Percentiles rank a stretch among this genome's conserved stretches.
Conservation (phyloP, 1,140 invertebrate species). For the Pinna nobilis region DNA sequence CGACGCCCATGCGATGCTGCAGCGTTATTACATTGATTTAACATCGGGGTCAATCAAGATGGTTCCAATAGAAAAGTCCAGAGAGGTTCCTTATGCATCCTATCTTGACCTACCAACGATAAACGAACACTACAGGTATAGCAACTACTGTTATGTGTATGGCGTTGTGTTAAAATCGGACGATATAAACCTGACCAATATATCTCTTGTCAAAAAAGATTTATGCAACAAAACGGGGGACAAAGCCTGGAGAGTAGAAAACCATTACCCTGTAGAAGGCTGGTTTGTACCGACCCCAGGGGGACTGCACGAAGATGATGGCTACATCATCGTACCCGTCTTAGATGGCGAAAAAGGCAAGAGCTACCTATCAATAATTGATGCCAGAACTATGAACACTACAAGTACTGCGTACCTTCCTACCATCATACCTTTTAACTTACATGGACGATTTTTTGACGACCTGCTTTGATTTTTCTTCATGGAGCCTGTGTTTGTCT, state of each 20-base stretch:
- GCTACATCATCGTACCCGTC: slow-evolving; percentile 59
- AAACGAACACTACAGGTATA: slow-evolving; percentile 61
- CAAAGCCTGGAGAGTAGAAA: slow-evolving; percentile 43
- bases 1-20: slow-evolving; percentile 40
- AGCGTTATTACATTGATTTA: slow-evolving; percentile 58
- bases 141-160: slow-evolving; percentile 65
- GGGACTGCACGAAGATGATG: slow-evolving; percentile 62
- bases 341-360: slow-evolving; percentile 52
- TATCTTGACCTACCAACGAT: slow-evolving; percentile 68
- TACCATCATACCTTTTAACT: slow-evolving; percentile 60
- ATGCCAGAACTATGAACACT: slow-evolving; percentile 56
- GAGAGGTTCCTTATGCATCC: slow-evolving; percentile 30
- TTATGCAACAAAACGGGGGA: slow-evolving; percentile 56
- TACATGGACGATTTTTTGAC: slow-evolving; percentile 67
- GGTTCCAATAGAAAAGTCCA: neutral
- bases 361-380: slow-evolving; percentile 61
- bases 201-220: slow-evolving; percentile 68
- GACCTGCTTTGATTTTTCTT: slow-evolving; percentile 24
- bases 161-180: slow-evolving; percentile 64
- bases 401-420: slow-evolving; percentile 56
- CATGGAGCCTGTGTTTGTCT: neutral
- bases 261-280: slow-evolving; percentile 64
- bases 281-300: slow-evolving; percentile 61
- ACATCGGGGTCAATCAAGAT: slow-evolving; percentile 27
- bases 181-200: slow-evolving; percentile 48